Conservation (phyloP, 37 sponge, comb jelly and placozoan genomes). For the Chondrilla cf. caribensis region DNA sequence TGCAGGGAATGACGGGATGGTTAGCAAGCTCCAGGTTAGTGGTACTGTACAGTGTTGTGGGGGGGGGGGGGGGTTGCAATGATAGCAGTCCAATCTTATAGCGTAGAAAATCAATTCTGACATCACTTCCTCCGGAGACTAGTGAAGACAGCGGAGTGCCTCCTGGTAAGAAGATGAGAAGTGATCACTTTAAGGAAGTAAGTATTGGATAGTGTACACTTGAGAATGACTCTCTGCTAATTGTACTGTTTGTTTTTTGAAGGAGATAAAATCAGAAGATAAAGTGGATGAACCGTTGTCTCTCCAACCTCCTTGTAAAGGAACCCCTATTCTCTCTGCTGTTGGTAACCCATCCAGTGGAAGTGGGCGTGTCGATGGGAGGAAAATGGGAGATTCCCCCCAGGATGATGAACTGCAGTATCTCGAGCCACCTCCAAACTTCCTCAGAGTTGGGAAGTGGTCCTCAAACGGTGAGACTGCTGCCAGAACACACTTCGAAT, state of each 20-base stretch:
- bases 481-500: slow-evolving; percentile 10
- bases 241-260: too few species aligned
- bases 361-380: too few species aligned
- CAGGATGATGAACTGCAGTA: slow-evolving; percentile 5
- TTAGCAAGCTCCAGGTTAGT: slow-evolving; percentile 11
- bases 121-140: not conserved
- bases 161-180: slow-evolving; percentile 7
- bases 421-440: not conserved
- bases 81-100: not conserved
- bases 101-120: slow-evolving; percentile 11
- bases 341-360: too few species aligned
- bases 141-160: not conserved
- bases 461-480: not conserved
- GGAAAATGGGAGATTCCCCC: not conserved
- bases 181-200: not conserved
- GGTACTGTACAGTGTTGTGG: not conserved
- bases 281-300: not conserved
- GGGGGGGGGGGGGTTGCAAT: not conserved
- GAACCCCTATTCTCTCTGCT: not conserved
- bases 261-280: not conserved
- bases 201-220: not conserved
- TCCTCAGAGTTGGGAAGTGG: not conserved
- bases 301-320: not conserved
- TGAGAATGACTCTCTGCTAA: not conserved
- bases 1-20: not conserved